Evolutionary conservation across 1,140 invertebrate species (phyloP).

Genomic region (Radopholus similis): DNA sequence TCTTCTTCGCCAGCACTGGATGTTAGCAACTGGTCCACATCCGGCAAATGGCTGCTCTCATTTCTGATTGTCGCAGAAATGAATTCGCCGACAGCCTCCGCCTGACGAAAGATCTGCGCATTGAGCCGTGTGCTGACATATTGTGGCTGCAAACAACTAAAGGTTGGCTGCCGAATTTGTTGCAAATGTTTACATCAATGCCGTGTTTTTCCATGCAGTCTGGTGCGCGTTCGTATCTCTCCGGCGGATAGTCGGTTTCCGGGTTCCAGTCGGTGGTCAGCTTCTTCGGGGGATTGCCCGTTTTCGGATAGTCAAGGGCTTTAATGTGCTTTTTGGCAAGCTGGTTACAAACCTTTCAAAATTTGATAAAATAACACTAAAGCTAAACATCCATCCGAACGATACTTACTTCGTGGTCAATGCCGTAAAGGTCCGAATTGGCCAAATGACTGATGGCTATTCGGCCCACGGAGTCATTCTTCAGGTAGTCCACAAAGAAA

Average conservation of each 20-base stretch:
- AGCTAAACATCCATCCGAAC: background rate
- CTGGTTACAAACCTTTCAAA: conserved; percentile 33
- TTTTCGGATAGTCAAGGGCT: conserved; percentile 57
- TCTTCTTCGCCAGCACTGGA: background rate
- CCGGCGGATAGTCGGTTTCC: conserved; percentile 22
- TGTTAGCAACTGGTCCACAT: conserved; percentile 6
- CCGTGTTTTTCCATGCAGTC: conserved; percentile 54
- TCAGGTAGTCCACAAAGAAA: conserved; percentile 55
- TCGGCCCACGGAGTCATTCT: conserved; percentile 55
- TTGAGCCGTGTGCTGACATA: conserved; percentile 26
- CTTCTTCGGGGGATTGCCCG: conserved; percentile 31
- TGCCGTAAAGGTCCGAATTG: conserved; percentile 49
- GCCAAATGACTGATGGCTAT: conserved; percentile 54
- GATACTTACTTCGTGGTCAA: conserved; percentile 23
- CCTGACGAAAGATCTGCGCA: conserved; percentile 14
- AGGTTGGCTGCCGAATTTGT: background rate
- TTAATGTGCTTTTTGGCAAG: conserved; percentile 47
- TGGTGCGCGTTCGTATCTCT: conserved; percentile 47
- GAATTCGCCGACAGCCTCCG: conserved; percentile 13
- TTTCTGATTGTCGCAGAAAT: conserved; percentile 12
- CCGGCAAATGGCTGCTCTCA: conserved; percentile 10
- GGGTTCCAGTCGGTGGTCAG: conserved; percentile 13
- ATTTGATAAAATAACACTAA: background rate
- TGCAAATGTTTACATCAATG: background rate
- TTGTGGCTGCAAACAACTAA: background rate